Conservation (phyloP, 1,140 invertebrate species). For the Conus ventricosus region DNA sequence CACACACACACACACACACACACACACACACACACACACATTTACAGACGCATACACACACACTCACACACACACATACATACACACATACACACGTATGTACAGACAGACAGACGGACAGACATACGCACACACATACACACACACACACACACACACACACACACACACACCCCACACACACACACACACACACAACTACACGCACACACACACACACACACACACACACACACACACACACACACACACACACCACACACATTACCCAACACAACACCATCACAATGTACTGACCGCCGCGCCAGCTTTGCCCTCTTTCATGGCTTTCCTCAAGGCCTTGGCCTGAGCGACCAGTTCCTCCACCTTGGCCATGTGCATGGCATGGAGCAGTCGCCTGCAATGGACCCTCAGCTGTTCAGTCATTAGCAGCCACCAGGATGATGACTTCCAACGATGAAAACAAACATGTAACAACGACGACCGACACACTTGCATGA, state of each 20-base stretch:
- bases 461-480: too few species aligned
- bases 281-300: slow-evolving; percentile 2
- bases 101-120: too few species aligned
- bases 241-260: not conserved
- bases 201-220: slow-evolving; percentile 18
- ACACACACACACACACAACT: not conserved
- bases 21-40: not conserved
- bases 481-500: too few species aligned
- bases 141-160: slow-evolving; percentile 1
- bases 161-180: too few species aligned
- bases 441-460: too few species aligned
- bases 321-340: slow-evolving; percentile 62
- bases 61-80: too few species aligned
- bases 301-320: slow-evolving; percentile 42
- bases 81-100: not conserved
- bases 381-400: slow-evolving; percentile 64
- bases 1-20: slow-evolving; percentile 17
- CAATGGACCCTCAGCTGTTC: too few species aligned
- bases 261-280: too few species aligned
- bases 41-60: too few species aligned
- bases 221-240: not conserved
- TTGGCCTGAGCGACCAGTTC: slow-evolving; percentile 65
- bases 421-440: too few species aligned
- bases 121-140: too few species aligned
- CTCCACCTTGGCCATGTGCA: slow-evolving; percentile 65